These are phyloP conservation scores for Connochaetes taurinus DNA, from an alignment of 2,113 vertebrate species.

Conservation along the genomic window DNA sequence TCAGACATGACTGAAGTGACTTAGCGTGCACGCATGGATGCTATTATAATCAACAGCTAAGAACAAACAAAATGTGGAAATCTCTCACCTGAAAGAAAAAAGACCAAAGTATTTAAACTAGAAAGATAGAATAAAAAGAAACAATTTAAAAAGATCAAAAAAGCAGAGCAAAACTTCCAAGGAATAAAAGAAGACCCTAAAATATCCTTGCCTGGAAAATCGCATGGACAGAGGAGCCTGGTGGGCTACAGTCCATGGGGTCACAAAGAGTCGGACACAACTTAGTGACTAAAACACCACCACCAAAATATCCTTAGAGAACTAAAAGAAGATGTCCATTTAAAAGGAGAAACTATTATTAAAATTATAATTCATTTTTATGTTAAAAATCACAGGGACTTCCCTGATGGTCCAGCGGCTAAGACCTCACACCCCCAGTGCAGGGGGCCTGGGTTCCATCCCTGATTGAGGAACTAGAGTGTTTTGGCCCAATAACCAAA, in stretches of 20 bases:
- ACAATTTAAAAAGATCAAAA: not conserved
- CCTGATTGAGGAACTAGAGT: not conserved
- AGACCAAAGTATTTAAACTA: not conserved
- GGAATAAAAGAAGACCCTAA: not conserved
- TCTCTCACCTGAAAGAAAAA: not conserved
- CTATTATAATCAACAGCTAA: not conserved
- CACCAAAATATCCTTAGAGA: not conserved
- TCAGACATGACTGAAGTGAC: not conserved
- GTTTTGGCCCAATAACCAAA: not conserved
- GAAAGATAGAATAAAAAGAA: slow-evolving; percentile 14
- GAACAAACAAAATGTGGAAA: not conserved
- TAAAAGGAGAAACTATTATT: not conserved
- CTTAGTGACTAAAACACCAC: not conserved
- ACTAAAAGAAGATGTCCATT: not conserved
- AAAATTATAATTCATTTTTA: not conserved
- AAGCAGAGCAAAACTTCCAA: not conserved
- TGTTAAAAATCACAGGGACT: not conserved
- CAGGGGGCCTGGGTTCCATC: not conserved
- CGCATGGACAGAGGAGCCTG: not conserved
- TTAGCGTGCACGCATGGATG: not conserved
- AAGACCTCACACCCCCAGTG: not conserved
- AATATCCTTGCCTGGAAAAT: not conserved
- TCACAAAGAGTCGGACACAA: not conserved
- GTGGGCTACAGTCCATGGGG: not conserved
- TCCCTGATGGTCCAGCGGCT: not conserved